Evolutionary conservation across 1,140 invertebrate genomes (phyloP).

Genomic region (Temnothorax curvispinosus): DNA sequence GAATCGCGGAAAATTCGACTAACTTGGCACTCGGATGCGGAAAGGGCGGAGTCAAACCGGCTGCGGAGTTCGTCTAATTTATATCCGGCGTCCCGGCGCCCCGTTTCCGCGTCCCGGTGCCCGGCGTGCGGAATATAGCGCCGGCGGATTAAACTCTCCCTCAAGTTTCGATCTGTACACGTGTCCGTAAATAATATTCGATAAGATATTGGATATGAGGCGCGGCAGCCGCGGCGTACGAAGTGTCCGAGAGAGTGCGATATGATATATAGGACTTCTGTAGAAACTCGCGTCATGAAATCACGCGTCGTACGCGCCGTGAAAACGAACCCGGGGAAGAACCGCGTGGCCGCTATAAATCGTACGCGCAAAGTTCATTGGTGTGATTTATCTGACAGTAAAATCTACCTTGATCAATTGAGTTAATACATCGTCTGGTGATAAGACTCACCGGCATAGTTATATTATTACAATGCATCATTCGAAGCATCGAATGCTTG

Average conservation of each 20-base stretch:
- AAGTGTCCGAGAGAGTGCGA: not conserved
- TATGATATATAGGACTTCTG: slow-evolving; percentile 68
- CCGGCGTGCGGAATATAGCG: slow-evolving; percentile 33
- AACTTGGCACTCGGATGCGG: slow-evolving; percentile 75
- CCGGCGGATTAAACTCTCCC: slow-evolving; percentile 67
- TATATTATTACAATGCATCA: slow-evolving; percentile 17
- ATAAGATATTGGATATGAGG: slow-evolving; percentile 67
- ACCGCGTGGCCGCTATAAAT: slow-evolving; percentile 23
- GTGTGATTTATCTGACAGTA: slow-evolving; percentile 41
- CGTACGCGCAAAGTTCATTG: slow-evolving; percentile 28
- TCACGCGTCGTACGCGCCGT: slow-evolving; percentile 54
- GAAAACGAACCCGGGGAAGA: slow-evolving; percentile 52
- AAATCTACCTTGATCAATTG: slow-evolving; percentile 46
- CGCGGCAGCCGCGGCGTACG: slow-evolving; percentile 29
- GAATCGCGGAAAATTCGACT: slow-evolving; percentile 77
- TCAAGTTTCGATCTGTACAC: slow-evolving; percentile 64
- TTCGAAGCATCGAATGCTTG: slow-evolving; percentile 4
- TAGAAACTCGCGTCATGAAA: slow-evolving; percentile 63
- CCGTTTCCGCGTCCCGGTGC: not conserved
- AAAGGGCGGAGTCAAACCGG: slow-evolving; percentile 74
- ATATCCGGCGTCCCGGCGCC: slow-evolving; percentile 64
- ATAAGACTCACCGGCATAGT: slow-evolving; percentile 8
- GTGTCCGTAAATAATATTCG: slow-evolving; percentile 74
- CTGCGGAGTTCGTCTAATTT: slow-evolving; percentile 75
- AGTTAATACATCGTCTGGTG: slow-evolving; percentile 33